Base-by-base conservation (phyloP, 2,113 vertebrate species). In the Solenodon paradoxus region DNA sequence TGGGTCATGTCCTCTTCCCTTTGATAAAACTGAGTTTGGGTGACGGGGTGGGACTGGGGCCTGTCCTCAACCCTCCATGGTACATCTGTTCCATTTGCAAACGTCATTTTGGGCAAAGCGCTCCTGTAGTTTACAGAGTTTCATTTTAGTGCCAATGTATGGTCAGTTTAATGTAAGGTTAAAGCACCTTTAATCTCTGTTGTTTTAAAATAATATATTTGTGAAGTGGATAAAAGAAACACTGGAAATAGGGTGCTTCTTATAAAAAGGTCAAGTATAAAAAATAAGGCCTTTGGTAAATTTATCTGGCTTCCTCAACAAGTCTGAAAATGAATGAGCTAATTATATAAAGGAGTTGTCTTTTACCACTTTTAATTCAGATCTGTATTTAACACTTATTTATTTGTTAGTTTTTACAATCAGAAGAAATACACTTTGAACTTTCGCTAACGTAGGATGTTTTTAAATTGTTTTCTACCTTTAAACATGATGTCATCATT, bases 151-250 rank as follows among this genome's bases (percentile, higher is more conserved):
- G 97, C 96, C 97, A 97, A 84, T 96, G 49, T 95, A 88, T 38
- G 30, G 84, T 97, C 96, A 97, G 88, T 95, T 94, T 91, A 96
- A 74, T 96, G 93, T 95, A 95, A 96, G 93, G 95, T 97, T 93
- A 97, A 97, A 98, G 98, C 97, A 98, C 98, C 98, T 98, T 97
- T 97, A 91, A 83, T 98, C 82, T 88, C 97, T 97, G 42, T 98
- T 98, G 63, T 98, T 98, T 98, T 98, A 97, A 98, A 98, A 97
- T 98, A 98, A 98, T 98, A 97, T 98, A 98, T 98, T 98, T 98
- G 95, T 98, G 95, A 98, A 97, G 96, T 87, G 38, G 85, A 84
- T 97, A 95, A 97, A 97, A 96, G 89, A 38, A 98, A 98, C 98
- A 98, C 98, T 98, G 98, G 98, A 98, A 98, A 97, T 96, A 95